Conservation (phyloP, 2,888 invertebrate genomes). For the Patella pellucida region DNA sequence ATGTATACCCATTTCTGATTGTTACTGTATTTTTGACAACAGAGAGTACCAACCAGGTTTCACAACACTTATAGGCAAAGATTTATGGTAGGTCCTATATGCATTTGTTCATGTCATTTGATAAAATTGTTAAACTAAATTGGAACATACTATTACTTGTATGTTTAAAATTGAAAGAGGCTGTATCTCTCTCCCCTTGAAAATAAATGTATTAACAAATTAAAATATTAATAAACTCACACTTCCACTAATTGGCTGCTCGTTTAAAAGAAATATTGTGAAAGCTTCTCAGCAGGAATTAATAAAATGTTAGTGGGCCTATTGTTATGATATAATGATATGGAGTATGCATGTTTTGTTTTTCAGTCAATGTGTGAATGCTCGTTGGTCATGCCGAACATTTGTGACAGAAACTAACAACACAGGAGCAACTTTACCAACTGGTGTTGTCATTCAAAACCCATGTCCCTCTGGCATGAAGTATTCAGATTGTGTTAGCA, state of each 20-base stretch:
- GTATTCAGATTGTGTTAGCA: conserved; percentile 81
- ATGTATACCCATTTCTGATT: conserved; percentile 52
- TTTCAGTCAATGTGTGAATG: conserved; percentile 53
- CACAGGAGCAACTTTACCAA: neutral
- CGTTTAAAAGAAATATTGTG: too few species aligned
- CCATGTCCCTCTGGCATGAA: conserved; percentile 70
- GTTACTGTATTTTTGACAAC: conserved; percentile 57
- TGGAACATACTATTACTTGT: neutral
- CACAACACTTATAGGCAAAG: conserved; percentile 81
- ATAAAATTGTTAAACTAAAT: neutral
- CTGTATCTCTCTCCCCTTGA: neutral
- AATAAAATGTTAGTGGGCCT: too few species aligned
- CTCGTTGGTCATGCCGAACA: conserved; percentile 48
- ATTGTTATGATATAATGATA: neutral
- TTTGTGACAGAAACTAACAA: conserved; percentile 13
- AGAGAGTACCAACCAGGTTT: conserved; percentile 82
- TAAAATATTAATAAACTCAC: too few species aligned
- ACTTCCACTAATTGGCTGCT: too few species aligned
- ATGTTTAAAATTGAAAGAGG: neutral
- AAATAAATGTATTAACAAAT: too few species aligned
- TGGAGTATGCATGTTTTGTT: conserved; percentile 12
- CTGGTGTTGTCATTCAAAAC: conserved; percentile 14
- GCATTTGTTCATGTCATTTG: too few species aligned
- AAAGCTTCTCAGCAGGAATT: too few species aligned
- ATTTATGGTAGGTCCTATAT: conserved; percentile 78